Evolutionary conservation across 30 jellyfish, hydroid and myxozoan species (phyloP).

Genomic region (Nemopilema nomurai): DNA sequence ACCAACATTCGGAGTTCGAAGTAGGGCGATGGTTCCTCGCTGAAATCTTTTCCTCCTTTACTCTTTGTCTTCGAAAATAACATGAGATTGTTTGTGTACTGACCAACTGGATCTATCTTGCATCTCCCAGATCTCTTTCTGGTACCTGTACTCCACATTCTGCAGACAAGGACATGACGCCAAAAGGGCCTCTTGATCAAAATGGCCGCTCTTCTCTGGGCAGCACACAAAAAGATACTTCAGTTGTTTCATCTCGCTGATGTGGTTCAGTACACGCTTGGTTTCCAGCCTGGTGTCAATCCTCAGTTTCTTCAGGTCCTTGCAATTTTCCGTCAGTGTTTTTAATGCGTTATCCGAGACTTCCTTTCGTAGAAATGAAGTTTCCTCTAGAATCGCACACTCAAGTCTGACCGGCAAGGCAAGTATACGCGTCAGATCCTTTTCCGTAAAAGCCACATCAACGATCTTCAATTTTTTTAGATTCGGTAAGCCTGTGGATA

Average conservation of each 20-base stretch:
- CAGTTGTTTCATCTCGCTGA: not conserved
- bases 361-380: not conserved
- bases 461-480: not conserved
- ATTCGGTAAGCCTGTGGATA: not conserved
- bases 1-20: too few relatives aligned
- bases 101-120: not conserved
- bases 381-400: not conserved
- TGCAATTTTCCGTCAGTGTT: not conserved
- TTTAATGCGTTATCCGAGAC: not conserved
- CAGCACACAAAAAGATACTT: not conserved
- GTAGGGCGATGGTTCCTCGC: not conserved
- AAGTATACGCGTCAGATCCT: not conserved
- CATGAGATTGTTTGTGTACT: not conserved
- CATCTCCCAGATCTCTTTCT: not conserved
- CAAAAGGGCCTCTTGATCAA: not conserved
- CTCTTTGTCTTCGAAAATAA: not conserved
- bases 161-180: not conserved
- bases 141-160: not conserved
- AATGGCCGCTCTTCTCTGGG: not conserved
- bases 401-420: not conserved
- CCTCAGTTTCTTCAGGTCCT: not conserved
- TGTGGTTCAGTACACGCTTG: not conserved
- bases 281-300: not conserved
- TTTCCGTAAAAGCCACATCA: conserved; percentile 8
- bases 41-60: not conserved